Evolutionary conservation across 2,888 invertebrate species (phyloP).

Genomic region (Tubulanus polymorphus): DNA sequence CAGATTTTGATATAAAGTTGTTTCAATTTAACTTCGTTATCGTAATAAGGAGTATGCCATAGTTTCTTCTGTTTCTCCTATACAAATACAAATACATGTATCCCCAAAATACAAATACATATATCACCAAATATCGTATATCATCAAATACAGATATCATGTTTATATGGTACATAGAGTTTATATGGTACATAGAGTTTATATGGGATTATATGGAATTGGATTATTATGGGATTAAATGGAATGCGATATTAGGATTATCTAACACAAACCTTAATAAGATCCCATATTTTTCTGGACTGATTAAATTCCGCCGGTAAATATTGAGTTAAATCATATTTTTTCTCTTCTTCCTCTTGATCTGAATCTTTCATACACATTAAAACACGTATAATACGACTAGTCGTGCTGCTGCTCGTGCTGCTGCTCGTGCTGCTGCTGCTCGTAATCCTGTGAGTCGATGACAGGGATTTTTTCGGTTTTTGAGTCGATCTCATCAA

Average conservation of each 20-base stretch:
- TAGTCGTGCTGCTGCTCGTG: too few relatives aligned
- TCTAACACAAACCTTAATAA: slow-evolving; percentile 60
- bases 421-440: too few relatives aligned
- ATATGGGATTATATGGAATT: too few relatives aligned
- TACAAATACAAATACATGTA: slow-evolving; percentile 12
- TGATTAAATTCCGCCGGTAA: slow-evolving; percentile 61
- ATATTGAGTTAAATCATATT: slow-evolving; percentile 54
- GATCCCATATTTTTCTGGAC: slow-evolving; percentile 59
- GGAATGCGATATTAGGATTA: too few relatives aligned
- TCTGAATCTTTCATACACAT: neutral
- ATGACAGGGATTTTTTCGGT: too few relatives aligned
- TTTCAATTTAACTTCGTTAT: slow-evolving; percentile 63
- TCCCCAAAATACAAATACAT: neutral
- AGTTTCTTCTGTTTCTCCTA: slow-evolving; percentile 64
- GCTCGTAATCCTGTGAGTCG: too few relatives aligned
- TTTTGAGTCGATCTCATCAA: slow-evolving; percentile 31
- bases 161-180: too few relatives aligned
- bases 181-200: neutral
- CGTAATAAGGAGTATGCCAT: slow-evolving; percentile 64
- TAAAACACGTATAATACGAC: neutral
- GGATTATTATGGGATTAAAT: too few relatives aligned
- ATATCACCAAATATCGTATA: too few relatives aligned
- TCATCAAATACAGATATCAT: too few relatives aligned
- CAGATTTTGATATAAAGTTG: slow-evolving; percentile 64
- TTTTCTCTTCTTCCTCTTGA: neutral